Conservation (phyloP, 35 echinoderm and acorn worm genomes). For the Strongylocentrotus purpuratus region DNA sequence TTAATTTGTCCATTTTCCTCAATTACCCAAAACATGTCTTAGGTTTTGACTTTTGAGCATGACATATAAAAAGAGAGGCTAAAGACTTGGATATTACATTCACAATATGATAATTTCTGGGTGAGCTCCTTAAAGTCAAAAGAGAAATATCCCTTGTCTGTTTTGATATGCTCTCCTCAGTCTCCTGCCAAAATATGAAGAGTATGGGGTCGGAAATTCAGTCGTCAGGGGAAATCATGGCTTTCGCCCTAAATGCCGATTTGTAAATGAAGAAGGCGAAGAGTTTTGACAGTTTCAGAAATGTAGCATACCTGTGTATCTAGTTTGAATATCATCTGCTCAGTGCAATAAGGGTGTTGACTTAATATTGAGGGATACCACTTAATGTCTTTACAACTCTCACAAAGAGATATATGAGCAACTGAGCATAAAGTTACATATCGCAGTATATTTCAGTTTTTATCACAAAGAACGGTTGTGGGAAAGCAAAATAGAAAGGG, state of each 20-base stretch:
- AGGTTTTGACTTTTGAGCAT: neutral
- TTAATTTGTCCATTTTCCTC: too few relatives aligned
- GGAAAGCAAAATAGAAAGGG: neutral
- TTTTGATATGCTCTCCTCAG: neutral
- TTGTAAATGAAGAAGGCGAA: neutral
- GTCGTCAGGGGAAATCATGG: conserved; percentile 7
- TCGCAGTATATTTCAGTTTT: neutral
- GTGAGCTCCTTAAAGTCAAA: neutral
- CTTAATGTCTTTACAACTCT: neutral
- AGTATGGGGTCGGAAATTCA: neutral
- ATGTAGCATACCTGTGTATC: neutral
- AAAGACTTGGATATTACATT: neutral
- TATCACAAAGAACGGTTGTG: neutral
- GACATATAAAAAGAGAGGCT: neutral
- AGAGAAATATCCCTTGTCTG: neutral
- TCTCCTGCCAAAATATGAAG: neutral
- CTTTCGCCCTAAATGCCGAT: neutral
- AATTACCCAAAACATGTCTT: neutral
- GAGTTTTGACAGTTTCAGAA: neutral
- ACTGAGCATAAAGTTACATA: neutral
- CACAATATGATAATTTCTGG: neutral
- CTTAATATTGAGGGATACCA: neutral
- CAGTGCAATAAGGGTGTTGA: neutral
- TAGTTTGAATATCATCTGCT: neutral
- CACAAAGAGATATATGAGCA: neutral